Evolutionary conservation across 2,113 vertebrate species (phyloP), one percentile per base, ranked within the genome.

Genomic region (Pyrgilauda ruficollis): DNA sequence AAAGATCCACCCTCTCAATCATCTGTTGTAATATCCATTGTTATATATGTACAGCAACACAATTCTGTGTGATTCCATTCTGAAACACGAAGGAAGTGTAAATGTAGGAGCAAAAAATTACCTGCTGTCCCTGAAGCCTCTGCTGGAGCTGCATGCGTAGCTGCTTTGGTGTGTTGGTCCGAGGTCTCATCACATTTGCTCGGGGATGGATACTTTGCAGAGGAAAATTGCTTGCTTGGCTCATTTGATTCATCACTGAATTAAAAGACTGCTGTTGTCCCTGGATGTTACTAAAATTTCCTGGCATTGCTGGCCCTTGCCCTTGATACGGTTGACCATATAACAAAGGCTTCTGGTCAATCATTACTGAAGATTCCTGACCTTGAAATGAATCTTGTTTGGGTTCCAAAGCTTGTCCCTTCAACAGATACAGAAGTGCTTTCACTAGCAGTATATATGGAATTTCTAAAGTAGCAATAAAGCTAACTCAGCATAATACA

Each of bases 101-200:
- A 90, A 84, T 2, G 22, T 37, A 52, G 70, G 9, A 37, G 30
- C 7, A 62, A 50, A 63, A 19, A 39, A 28, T 98, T 97, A 99
- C 99, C 99, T 99, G 99, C 93, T 99, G 99, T 74, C 99, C 99
- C 96, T 99, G 99, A 28, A 99, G 98, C 94, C 99, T 98, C 97
- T 99, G 99, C 97, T 99, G 99, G 46, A 99, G 98, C 92, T 99
- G 99, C 96, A 99, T 98, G 80, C 99, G 96, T 33, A 99, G 98
- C 33, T 99, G 99, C 93, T 99, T 99, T 61, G 98, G 98, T 56
- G 98, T 98, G 16, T 85, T 99, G 69, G 98, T 99, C 52, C 99
- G 98, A 43, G 99, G 98, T 43, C 99, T 98, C 97, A 99, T 97
- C 89, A 98, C 93, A 46, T 74, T 98, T 61, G 98, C 98, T 8